Conservation (phyloP, 2,113 vertebrate genomes). For the Microtus pennsylvanicus region DNA sequence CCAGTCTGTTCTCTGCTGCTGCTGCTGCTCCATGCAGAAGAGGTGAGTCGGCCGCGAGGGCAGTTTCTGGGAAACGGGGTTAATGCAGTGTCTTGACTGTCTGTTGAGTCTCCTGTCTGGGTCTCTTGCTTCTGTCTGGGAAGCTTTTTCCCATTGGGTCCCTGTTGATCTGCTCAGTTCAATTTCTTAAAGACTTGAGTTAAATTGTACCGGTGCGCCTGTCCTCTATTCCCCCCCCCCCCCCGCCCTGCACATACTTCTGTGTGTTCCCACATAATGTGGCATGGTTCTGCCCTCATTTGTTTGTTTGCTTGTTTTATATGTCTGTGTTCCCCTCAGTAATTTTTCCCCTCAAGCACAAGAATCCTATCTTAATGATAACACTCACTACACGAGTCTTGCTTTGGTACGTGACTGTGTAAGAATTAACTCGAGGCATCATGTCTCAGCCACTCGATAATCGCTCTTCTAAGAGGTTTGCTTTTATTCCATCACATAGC, state of each 20-base stretch:
- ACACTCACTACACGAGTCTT: not conserved
- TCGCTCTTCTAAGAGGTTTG: not conserved
- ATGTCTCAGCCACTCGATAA: not conserved
- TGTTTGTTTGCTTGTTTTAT: not conserved
- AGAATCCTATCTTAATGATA: slow-evolving; percentile 30
- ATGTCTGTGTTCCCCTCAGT: not conserved
- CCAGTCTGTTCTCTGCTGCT: slow-evolving; percentile 88
- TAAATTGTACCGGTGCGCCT: not conserved
- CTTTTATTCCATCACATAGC: not conserved
- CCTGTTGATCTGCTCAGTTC: not conserved
- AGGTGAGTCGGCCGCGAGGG: slow-evolving; percentile 78
- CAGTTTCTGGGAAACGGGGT: not conserved
- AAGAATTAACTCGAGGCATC: not conserved
- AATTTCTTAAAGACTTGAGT: not conserved
- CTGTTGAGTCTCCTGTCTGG: not conserved
- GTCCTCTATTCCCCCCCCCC: not conserved
- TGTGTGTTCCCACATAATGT: not conserved
- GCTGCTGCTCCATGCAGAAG: slow-evolving; percentile 84
- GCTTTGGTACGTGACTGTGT: not conserved
- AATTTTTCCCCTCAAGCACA: not conserved
- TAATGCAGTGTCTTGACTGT: not conserved
- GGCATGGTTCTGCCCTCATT: not conserved
- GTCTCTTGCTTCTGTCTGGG: not conserved
- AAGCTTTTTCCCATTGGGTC: not conserved
- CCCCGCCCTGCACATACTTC: not conserved